phyloP scores from a whole-genome alignment of 2,113 vertebrate species.

The Anguilla rostrata region DNA sequence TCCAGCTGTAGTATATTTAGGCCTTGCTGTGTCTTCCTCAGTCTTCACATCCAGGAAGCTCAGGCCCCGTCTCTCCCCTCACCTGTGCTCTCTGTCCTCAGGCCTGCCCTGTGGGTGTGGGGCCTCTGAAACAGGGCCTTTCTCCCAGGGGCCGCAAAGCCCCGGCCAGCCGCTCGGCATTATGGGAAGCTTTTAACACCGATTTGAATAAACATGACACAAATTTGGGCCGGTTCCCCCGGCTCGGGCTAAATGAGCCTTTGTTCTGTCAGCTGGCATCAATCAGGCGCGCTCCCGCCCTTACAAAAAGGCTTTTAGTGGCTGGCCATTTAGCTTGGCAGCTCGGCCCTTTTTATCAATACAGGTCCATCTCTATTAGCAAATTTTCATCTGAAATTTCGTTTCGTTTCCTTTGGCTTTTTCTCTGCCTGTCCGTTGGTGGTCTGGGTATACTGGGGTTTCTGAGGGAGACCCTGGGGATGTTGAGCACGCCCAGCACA shows the following conservation, averaged over 20 bases:
- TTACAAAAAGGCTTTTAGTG: constrained; percentile 72
- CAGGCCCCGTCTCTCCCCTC: background rate
- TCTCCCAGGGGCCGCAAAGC: background rate
- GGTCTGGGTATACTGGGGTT: constrained; percentile 15
- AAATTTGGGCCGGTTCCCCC: constrained; percentile 35
- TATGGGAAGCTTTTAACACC: constrained; percentile 59
- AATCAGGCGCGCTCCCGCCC: constrained; percentile 67
- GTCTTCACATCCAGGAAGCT: background rate
- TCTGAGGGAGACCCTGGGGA: background rate
- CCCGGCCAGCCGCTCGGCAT: constrained; percentile 15
- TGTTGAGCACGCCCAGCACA: background rate
- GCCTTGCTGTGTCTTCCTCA: background rate
- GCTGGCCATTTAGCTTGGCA: constrained; percentile 69
- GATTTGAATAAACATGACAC: constrained; percentile 48
- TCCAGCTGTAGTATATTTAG: background rate
- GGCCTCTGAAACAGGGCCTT: background rate
- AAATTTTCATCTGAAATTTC: constrained; percentile 52
- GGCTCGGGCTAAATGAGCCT: constrained; percentile 64
- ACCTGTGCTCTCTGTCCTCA: background rate
- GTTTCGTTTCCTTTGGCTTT: constrained; percentile 30
- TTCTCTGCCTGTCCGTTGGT: constrained; percentile 15
- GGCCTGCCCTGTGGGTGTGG: background rate
- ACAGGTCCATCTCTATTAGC: constrained; percentile 63
- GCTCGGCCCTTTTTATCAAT: constrained; percentile 69
- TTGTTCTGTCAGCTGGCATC: constrained; percentile 82